These are phyloP conservation scores for Brachyopa scutellaris DNA, from an alignment of 2,888 invertebrate species.

Conservation along the genomic window DNA sequence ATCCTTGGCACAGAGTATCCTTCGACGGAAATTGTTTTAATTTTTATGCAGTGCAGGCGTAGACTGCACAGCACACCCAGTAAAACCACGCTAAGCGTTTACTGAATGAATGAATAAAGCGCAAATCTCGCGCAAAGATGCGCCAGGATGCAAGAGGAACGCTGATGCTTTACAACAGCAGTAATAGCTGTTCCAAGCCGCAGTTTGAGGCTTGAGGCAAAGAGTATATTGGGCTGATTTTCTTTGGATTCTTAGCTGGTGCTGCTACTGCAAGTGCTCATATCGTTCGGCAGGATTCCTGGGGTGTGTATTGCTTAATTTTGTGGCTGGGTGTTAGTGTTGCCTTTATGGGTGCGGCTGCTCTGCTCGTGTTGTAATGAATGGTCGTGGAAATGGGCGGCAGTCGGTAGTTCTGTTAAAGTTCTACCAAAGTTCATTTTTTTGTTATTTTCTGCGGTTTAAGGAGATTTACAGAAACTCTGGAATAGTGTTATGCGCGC, in stretches of 20 bases:
- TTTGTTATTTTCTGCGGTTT: not conserved
- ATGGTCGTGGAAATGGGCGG: slow-evolving; percentile 11
- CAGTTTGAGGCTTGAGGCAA: slow-evolving; percentile 67
- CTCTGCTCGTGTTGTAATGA: not conserved
- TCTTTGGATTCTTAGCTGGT: slow-evolving; percentile 13
- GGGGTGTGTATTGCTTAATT: slow-evolving; percentile 65
- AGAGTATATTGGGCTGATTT: slow-evolving; percentile 59
- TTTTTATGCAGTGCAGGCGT: slow-evolving; percentile 53
- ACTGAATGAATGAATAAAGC: slow-evolving; percentile 57
- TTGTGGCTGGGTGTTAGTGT: slow-evolving; percentile 59
- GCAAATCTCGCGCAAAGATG: slow-evolving; percentile 57
- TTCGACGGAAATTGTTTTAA: slow-evolving; percentile 65
- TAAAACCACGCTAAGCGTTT: slow-evolving; percentile 63
- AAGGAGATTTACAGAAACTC: slow-evolving; percentile 1
- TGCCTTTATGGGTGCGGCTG: slow-evolving; percentile 47
- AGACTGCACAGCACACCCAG: slow-evolving; percentile 19
- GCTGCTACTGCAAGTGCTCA: slow-evolving; percentile 19
- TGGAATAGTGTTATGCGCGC: too few relatives aligned
- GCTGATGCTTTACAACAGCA: not conserved
- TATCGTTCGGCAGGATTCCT: slow-evolving; percentile 31
- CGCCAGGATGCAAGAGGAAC: not conserved
- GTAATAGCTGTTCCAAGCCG: slow-evolving; percentile 38
- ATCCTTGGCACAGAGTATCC: slow-evolving; percentile 46
- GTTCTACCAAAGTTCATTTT: slow-evolving; percentile 8
- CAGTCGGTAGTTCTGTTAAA: slow-evolving; percentile 22